Evolutionary conservation across 2,113 vertebrate species (phyloP).

Genomic region (Myrmecobius fasciatus): DNA sequence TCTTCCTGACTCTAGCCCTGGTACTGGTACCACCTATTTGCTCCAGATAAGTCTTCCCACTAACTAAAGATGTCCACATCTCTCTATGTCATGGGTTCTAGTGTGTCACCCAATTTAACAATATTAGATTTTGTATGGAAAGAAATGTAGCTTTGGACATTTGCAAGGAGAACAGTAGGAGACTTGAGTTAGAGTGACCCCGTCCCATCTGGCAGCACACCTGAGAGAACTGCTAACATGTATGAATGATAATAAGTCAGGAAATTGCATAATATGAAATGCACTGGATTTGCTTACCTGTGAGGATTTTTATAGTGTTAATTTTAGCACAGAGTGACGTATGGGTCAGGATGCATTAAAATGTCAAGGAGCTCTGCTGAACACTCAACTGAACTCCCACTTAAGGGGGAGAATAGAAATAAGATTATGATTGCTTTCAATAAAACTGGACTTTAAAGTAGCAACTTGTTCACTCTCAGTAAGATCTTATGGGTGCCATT

Average conservation of each 20-base stretch:
- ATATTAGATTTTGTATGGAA: background rate
- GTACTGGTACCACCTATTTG: background rate
- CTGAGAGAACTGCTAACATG: background rate
- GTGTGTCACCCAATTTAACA: background rate
- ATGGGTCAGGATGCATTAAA: background rate
- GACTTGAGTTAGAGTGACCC: background rate
- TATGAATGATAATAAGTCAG: background rate
- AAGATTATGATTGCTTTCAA: background rate
- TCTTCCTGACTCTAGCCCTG: background rate
- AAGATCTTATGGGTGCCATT: background rate
- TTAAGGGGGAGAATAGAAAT: background rate
- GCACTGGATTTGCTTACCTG: background rate
- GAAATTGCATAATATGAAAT: background rate
- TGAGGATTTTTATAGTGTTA: background rate
- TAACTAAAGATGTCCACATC: background rate
- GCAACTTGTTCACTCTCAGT: background rate
- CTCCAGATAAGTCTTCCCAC: background rate
- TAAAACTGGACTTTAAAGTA: background rate
- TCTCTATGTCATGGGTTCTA: background rate
- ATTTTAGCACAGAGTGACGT: background rate
- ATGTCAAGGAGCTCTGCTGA: background rate
- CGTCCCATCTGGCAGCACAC: background rate
- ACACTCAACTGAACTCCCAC: background rate
- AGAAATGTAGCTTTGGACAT: background rate
- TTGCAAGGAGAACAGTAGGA: background rate